Evolutionary conservation across 2,797 vertebrate species (phyloP).

Genomic region (Coendou prehensilis): DNA sequence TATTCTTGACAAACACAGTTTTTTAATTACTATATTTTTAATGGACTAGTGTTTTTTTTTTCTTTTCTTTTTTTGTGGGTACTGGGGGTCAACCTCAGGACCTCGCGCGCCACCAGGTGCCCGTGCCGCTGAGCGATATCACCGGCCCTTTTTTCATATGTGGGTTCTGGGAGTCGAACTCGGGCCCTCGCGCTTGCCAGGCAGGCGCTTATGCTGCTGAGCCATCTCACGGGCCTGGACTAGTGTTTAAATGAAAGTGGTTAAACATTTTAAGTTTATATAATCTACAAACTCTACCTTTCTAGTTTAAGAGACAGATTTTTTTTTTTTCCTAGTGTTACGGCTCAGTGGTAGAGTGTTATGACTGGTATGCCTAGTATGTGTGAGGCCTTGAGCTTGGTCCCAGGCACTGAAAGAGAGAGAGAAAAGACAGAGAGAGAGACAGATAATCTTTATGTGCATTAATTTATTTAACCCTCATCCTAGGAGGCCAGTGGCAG

Average conservation of each 20-base stretch:
- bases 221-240: neutral
- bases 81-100: too few species aligned
- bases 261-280: neutral
- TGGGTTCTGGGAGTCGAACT: too few species aligned
- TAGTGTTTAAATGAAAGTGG: neutral
- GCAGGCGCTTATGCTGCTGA: too few species aligned
- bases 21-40: neutral
- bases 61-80: too few species aligned
- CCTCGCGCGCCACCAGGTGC: too few species aligned
- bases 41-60: neutral
- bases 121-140: too few species aligned
- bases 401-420: neutral
- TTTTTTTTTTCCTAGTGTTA: neutral
- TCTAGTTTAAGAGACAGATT: neutral
- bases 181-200: too few species aligned
- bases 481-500: neutral
- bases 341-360: neutral
- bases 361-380: neutral
- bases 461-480: neutral
- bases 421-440: neutral
- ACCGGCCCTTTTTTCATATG: too few species aligned
- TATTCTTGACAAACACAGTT: neutral
- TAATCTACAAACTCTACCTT: neutral
- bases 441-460: neutral
- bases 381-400: neutral